Conservation (phyloP, 2,797 vertebrate species). For the Parambassis ranga region DNA sequence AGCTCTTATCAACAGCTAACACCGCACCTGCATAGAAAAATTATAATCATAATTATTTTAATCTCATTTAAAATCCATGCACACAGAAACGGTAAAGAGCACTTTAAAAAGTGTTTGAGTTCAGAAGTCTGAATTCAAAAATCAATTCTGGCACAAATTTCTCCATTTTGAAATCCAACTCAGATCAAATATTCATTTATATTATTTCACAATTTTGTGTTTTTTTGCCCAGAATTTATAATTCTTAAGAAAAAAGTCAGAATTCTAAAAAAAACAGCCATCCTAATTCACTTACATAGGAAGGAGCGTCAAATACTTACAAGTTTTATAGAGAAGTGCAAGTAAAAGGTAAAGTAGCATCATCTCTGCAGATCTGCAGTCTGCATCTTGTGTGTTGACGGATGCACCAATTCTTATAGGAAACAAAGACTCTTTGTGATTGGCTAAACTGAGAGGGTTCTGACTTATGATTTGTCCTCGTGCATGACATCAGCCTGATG, state of each 20-base stretch:
- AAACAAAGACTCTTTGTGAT: slow-evolving; percentile 37
- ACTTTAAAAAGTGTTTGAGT: no score
- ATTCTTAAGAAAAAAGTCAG: no score
- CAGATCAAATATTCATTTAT: no score
- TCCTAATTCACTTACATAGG: no score
- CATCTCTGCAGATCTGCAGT: slow-evolving; percentile 33
- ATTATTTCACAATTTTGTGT: no score
- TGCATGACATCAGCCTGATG: neutral
- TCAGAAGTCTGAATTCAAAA: no score
- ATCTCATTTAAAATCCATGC: neutral
- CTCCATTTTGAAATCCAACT: no score
- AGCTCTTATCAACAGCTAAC: neutral
- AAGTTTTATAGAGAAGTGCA: slow-evolving; percentile 8
- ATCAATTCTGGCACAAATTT: no score
- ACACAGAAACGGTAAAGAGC: neutral
- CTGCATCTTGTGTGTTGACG: neutral
- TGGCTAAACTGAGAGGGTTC: slow-evolving; percentile 26
- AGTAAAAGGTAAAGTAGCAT: slow-evolving; percentile 5
- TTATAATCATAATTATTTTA: no score
- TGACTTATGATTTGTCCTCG: slow-evolving; percentile 3
- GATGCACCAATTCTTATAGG: slow-evolving; percentile 19
- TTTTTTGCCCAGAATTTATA: no score
- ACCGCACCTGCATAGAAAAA: slow-evolving; percentile 22
- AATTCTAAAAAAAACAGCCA: no score
- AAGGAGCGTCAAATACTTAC: slow-evolving; percentile 50